Evolutionary conservation across 2,797 vertebrate genomes (phyloP).

Genomic region (Rhodeus uyekii): DNA sequence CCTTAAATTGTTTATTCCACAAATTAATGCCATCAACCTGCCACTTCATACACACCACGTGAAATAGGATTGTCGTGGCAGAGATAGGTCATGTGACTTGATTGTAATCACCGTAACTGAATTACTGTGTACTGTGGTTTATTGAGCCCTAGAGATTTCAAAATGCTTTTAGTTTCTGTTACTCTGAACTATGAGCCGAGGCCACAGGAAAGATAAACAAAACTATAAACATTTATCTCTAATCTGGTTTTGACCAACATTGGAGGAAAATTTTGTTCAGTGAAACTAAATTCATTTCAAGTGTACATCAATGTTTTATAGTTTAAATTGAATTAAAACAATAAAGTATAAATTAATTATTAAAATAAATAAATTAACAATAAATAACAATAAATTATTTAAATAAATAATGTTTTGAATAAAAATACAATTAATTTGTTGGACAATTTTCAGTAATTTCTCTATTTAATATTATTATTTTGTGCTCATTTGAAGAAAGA

Average conservation of each 20-base stretch:
- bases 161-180: slow-evolving; percentile 39
- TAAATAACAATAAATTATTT: neutral
- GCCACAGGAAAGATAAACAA: slow-evolving; percentile 12
- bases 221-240: neutral
- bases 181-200: slow-evolving; percentile 5
- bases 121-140: slow-evolving; percentile 24
- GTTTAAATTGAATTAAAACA: neutral
- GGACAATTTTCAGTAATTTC: neutral
- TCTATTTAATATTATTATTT: neutral
- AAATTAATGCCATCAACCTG: slow-evolving; percentile 47
- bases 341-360: neutral
- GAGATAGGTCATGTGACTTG: slow-evolving; percentile 27
- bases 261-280: neutral
- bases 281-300: neutral
- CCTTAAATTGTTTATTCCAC: slow-evolving; percentile 40
- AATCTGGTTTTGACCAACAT: slow-evolving; percentile 1
- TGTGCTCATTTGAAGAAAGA: neutral
- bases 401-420: neutral
- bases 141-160: slow-evolving; percentile 36
- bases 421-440: neutral
- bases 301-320: neutral
- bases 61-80: slow-evolving; percentile 30
- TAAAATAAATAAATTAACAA: neutral
- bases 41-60: slow-evolving; percentile 27
- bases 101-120: slow-evolving; percentile 36